Conservation (phyloP, 2,113 vertebrate genomes). For the Gallinago media region DNA sequence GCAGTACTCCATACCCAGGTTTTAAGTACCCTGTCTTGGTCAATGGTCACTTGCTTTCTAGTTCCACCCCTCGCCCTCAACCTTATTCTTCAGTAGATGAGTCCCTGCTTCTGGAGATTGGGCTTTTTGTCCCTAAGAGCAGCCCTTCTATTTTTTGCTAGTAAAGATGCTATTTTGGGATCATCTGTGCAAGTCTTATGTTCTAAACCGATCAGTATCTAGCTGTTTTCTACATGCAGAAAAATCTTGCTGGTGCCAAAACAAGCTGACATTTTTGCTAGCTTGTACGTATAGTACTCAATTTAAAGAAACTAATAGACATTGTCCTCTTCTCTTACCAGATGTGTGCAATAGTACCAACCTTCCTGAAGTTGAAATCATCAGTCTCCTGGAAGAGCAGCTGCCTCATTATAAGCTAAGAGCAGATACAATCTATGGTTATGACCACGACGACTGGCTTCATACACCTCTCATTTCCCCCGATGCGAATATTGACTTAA, state of each 20-base stretch:
- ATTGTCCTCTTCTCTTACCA: slow-evolving; percentile 46
- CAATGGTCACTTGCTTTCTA: background rate
- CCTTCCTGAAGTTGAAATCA: slow-evolving; percentile 98
- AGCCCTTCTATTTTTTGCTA: background rate
- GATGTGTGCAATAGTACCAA: slow-evolving; percentile 99
- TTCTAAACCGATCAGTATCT: background rate
- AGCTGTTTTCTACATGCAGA: background rate
- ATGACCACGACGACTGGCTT: slow-evolving; percentile 98
- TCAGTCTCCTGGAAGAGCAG: slow-evolving; percentile 97
- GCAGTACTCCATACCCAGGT: accelerated
- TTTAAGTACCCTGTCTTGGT: background rate
- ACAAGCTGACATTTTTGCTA: background rate
- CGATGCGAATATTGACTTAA: slow-evolving; percentile 88
- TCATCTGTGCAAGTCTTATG: background rate
- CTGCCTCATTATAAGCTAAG: slow-evolving; percentile 96
- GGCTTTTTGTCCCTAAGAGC: background rate
- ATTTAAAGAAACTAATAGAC: background rate
- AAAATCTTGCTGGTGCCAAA: background rate
- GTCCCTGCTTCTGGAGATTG: background rate
- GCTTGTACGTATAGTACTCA: background rate
- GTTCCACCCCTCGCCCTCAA: background rate
- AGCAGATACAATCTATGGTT: slow-evolving; percentile 96
- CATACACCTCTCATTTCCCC: slow-evolving; percentile 94
- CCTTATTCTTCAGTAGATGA: background rate
- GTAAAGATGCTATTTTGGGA: background rate